A percentile compares a stretch with the other conserved stretches of the same genome.
Conservation (phyloP, 1,140 invertebrate species). For the Ceratosolen solmsi region DNA sequence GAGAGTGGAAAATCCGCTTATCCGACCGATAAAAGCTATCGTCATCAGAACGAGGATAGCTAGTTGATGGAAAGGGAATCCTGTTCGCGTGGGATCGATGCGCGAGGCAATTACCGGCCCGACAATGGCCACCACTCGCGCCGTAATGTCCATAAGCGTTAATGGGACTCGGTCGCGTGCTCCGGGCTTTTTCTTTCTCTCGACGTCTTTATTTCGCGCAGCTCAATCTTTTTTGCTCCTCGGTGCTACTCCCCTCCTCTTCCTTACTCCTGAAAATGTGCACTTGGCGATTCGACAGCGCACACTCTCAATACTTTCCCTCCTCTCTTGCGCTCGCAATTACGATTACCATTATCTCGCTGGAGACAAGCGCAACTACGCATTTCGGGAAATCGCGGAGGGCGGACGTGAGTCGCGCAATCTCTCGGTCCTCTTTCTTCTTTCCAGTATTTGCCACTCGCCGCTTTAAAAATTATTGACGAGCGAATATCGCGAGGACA, state of each 20-base stretch:
- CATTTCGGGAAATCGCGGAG: too few relatives aligned
- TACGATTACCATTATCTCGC: too few relatives aligned
- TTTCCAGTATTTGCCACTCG: too few relatives aligned
- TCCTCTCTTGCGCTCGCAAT: too few relatives aligned
- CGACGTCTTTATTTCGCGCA: conserved; percentile 23
- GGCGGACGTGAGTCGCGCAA: too few relatives aligned
- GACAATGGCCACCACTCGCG: conserved; percentile 23
- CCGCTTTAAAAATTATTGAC: too few relatives aligned
- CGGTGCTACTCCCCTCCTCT: neutral
- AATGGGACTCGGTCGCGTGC: conserved; percentile 40
- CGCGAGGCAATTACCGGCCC: conserved; percentile 32
- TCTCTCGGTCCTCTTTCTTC: too few relatives aligned
- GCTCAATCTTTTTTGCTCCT: neutral
- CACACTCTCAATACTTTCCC: neutral
- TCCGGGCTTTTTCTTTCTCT: conserved; percentile 19
- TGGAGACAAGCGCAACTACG: too few relatives aligned
- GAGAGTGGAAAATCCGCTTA: neutral
- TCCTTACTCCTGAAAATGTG: neutral
- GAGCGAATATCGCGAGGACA: too few relatives aligned
- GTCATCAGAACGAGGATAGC: conserved; percentile 19
- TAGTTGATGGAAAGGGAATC: neutral
- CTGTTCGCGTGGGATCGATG: neutral
- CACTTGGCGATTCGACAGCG: neutral
- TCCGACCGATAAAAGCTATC: neutral
- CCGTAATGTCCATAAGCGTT: conserved; percentile 16